Conservation (phyloP, 1,140 invertebrate species). For the Philotrypesis tridentata region DNA sequence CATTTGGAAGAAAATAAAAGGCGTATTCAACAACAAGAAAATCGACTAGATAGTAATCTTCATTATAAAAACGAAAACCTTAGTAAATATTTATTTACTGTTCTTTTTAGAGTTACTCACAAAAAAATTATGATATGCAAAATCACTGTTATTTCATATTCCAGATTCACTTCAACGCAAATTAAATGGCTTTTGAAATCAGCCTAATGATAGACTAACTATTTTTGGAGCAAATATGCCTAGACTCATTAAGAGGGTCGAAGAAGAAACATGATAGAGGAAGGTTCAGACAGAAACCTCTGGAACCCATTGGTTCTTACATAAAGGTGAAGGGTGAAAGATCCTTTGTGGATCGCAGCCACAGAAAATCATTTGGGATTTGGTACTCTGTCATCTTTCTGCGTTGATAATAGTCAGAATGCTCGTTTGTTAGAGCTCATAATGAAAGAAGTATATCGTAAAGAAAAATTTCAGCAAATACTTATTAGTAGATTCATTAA, state of each 20-base stretch:
- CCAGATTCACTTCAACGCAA: constrained; percentile 56
- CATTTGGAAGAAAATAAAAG: constrained; percentile 69
- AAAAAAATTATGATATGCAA: constrained; percentile 11
- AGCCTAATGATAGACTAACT: constrained; percentile 73
- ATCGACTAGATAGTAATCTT: constrained; percentile 60
- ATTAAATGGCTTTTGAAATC: constrained; percentile 70
- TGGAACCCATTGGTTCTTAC: constrained; percentile 84
- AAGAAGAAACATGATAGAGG: constrained; percentile 73
- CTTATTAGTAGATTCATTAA: constrained; percentile 82
- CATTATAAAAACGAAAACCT: constrained; percentile 58
- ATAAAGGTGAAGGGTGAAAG: constrained; percentile 81
- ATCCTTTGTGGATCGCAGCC: constrained; percentile 81
- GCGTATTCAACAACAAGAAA: constrained; percentile 65
- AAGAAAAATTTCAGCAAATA: constrained; percentile 75
- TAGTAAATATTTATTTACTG: constrained; percentile 59
- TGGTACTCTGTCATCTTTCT: constrained; percentile 78
- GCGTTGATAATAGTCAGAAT: constrained; percentile 83
- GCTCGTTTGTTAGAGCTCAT: constrained; percentile 72
- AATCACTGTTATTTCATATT: constrained; percentile 10
- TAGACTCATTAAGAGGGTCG: constrained; percentile 75
- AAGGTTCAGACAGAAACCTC: constrained; percentile 80
- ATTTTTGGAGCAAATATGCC: constrained; percentile 78
- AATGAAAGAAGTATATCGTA: constrained; percentile 73
- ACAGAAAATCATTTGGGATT: constrained; percentile 82
- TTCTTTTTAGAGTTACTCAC: constrained; percentile 34